A percentile compares a stretch with the other conserved stretches of the same genome.
These are phyloP conservation scores for Arctopsyche grandis DNA, from an alignment of 1,140 invertebrate species.

Conservation along the genomic window DNA sequence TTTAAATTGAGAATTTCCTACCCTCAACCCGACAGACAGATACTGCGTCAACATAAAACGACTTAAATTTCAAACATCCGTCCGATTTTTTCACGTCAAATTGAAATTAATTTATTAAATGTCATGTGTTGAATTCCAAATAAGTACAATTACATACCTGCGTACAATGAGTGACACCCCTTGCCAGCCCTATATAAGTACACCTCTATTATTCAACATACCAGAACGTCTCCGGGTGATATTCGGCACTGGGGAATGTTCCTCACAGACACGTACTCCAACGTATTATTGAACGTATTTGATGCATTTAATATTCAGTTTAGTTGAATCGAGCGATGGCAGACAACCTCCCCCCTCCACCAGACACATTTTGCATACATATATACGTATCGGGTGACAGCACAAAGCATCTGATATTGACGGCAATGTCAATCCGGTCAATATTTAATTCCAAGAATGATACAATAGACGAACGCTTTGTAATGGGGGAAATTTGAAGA, in stretches of 20 bases:
- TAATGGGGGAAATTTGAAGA: no score
- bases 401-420: not conserved
- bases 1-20: constrained; percentile 11
- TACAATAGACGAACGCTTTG: no score
- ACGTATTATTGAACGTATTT: constrained; percentile 8
- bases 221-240: not conserved
- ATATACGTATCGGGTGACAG: not conserved
- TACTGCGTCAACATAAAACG: not conserved
- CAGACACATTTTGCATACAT: not conserved
- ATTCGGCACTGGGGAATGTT: not conserved
- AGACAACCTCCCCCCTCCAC: not conserved
- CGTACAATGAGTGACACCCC: no score
- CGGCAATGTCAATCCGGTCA: not conserved
- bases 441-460: not conserved
- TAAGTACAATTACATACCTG: no score
- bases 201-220: no score
- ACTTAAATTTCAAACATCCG: no score
- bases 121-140: no score
- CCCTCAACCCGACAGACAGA: not conserved
- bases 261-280: not conserved
- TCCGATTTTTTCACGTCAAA: no score
- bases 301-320: constrained; percentile 6
- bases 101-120: no score
- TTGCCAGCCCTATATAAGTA: no score
- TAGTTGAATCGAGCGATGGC: not conserved